phyloP scores from a whole-genome alignment of 2,888 invertebrate genomes.

The Cephus sareptanus region DNA sequence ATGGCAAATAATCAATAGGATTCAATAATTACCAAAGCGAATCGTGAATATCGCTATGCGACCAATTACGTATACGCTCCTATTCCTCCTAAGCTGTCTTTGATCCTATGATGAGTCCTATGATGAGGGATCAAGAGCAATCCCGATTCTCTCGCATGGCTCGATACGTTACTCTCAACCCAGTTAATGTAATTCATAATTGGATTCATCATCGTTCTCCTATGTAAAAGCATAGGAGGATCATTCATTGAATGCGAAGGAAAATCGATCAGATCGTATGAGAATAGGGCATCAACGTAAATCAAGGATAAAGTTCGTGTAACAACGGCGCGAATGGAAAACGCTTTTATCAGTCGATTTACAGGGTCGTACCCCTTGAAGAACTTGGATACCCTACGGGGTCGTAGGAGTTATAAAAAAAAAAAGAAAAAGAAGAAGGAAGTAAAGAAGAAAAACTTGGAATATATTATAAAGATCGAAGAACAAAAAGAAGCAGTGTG shows the following conservation, averaged over 20 bases:
- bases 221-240: not conserved
- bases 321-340: not conserved
- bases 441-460: not conserved
- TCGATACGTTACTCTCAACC: not conserved
- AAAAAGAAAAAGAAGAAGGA: not conserved
- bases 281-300: not conserved
- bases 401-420: too few species aligned
- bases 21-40: not conserved
- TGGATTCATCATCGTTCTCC: not conserved
- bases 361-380: not conserved
- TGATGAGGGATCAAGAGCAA: not conserved
- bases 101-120: not conserved
- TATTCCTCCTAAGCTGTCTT: not conserved
- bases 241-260: not conserved
- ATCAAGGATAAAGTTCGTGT: not conserved
- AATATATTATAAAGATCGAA: not conserved
- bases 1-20: not conserved
- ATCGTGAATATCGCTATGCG: not conserved
- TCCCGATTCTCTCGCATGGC: not conserved
- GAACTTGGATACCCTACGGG: not conserved
- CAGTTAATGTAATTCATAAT: not conserved
- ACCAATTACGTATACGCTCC: not conserved
- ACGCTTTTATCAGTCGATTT: not conserved
- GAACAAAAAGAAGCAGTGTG: not conserved
- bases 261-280: not conserved